These are phyloP conservation scores for Delichon dasypus DNA, from an alignment of 2,797 vertebrate genomes.

Conservation along the genomic window DNA sequence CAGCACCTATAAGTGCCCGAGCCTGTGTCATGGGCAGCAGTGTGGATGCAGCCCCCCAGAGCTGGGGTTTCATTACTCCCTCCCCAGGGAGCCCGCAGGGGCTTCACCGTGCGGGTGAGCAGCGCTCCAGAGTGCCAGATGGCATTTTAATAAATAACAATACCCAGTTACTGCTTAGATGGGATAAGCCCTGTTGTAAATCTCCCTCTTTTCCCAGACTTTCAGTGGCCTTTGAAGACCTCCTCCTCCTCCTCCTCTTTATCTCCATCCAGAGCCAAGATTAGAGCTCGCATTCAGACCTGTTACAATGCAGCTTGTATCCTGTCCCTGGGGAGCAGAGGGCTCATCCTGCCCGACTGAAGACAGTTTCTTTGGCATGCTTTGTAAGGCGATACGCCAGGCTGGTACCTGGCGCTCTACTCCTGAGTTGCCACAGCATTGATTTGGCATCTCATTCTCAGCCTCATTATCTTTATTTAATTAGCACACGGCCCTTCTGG, in stretches of 20 bases:
- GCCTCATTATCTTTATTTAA: slow-evolving; percentile 65
- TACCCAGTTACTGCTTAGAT: slow-evolving; percentile 58
- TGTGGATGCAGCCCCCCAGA: background rate
- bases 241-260: slow-evolving; percentile 71
- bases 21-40: fast-evolving
- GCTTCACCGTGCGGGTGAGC: background rate
- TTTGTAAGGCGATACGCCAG: slow-evolving; percentile 46
- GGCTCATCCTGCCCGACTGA: slow-evolving; percentile 32
- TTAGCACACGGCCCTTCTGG: slow-evolving; percentile 59
- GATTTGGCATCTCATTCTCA: slow-evolving; percentile 63
- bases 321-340: background rate
- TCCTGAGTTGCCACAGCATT: slow-evolving; percentile 60
- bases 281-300: slow-evolving; percentile 50
- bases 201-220: slow-evolving; percentile 60
- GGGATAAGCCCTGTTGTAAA: slow-evolving; percentile 66
- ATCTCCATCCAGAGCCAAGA: slow-evolving; percentile 73
- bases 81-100: background rate
- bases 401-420: slow-evolving; percentile 44
- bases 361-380: slow-evolving; percentile 52
- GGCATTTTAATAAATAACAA: slow-evolving; percentile 69
- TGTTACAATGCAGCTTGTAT: slow-evolving; percentile 44
- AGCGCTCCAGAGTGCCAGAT: slow-evolving; percentile 20
- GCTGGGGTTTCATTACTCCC: background rate
- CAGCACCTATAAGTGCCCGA: fast-evolving
- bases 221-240: slow-evolving; percentile 65